Percentiles rank a stretch among this genome's conserved stretches.
These are phyloP conservation scores for Xylocampa areola DNA, from an alignment of 2,888 invertebrate species.

Conservation along the genomic window DNA sequence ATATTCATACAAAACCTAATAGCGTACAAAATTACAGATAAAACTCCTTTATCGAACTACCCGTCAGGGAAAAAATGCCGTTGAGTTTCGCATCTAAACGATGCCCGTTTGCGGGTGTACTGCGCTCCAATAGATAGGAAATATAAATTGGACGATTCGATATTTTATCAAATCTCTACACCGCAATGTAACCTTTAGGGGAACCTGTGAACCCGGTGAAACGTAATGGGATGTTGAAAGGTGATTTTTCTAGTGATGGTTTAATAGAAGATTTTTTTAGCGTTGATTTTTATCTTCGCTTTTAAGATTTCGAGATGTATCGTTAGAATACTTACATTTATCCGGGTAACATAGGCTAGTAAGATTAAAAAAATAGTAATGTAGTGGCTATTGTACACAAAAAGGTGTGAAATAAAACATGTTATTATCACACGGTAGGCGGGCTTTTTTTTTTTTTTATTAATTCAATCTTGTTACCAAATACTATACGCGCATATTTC, in stretches of 20 bases:
- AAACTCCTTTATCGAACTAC: constrained; percentile 12
- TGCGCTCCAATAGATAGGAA: constrained; percentile 58
- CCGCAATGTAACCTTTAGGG: constrained; percentile 55
- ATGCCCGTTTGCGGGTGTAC: constrained; percentile 46
- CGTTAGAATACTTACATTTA: too few relatives aligned
- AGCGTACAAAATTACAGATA: constrained; percentile 8
- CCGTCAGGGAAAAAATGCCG: constrained; percentile 33
- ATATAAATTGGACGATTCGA: constrained; percentile 68
- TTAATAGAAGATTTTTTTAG: constrained; percentile 12
- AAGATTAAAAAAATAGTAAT: too few relatives aligned
- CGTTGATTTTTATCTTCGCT: neutral
- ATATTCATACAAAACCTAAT: constrained; percentile 10
- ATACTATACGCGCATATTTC: too few relatives aligned
- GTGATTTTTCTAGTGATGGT: constrained; percentile 45
- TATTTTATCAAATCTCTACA: constrained; percentile 67
- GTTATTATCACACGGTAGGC: too few relatives aligned
- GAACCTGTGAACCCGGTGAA: constrained; percentile 23
- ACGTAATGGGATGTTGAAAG: constrained; percentile 51
- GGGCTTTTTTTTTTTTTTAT: too few relatives aligned
- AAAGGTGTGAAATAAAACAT: too few relatives aligned
- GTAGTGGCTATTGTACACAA: too few relatives aligned
- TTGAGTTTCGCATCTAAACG: constrained; percentile 49
- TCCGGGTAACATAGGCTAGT: too few relatives aligned
- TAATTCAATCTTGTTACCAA: too few relatives aligned
- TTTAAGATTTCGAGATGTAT: too few relatives aligned